Evolutionary conservation across 1,140 invertebrate genomes (phyloP).

Genomic region (Ceratina japonica): DNA sequence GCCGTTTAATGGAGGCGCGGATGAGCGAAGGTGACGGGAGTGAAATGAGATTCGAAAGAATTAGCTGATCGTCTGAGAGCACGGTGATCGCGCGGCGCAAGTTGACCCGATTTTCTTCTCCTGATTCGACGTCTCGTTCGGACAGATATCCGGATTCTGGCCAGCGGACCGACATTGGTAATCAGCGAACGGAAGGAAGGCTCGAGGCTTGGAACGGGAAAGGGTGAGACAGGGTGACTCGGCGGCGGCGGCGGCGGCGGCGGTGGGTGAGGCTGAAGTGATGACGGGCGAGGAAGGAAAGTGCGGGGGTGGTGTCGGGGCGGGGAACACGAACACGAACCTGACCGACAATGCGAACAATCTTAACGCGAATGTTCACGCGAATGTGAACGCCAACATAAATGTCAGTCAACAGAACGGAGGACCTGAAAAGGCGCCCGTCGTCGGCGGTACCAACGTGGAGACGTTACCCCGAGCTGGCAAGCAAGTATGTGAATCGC

Average conservation of each 20-base stretch:
- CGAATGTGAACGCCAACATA: constrained; percentile 78
- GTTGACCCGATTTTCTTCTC: constrained; percentile 29
- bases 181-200: constrained; percentile 59
- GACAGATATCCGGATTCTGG: constrained; percentile 61
- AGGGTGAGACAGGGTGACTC: constrained; percentile 64
- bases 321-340: constrained; percentile 52
- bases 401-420: constrained; percentile 77
- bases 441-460: constrained; percentile 82
- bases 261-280: constrained; percentile 63
- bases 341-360: constrained; percentile 61
- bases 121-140: constrained; percentile 43
- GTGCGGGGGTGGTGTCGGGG: constrained; percentile 65
- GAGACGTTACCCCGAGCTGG: constrained; percentile 81
- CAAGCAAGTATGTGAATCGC: constrained; percentile 78
- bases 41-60: constrained; percentile 3
- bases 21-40: neutral
- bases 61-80: neutral
- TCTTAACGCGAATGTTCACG: constrained; percentile 56
- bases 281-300: constrained; percentile 77
- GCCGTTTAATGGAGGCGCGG: no score
- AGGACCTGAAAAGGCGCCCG: constrained; percentile 80
- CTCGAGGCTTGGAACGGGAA: constrained; percentile 62
- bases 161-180: constrained; percentile 50
- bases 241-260: constrained; percentile 35
- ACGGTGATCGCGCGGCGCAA: neutral